Evolutionary conservation across 2,797 vertebrate genomes (phyloP), one percentile per base, ranked within the genome.

Genomic region (Pampus argenteus): DNA sequence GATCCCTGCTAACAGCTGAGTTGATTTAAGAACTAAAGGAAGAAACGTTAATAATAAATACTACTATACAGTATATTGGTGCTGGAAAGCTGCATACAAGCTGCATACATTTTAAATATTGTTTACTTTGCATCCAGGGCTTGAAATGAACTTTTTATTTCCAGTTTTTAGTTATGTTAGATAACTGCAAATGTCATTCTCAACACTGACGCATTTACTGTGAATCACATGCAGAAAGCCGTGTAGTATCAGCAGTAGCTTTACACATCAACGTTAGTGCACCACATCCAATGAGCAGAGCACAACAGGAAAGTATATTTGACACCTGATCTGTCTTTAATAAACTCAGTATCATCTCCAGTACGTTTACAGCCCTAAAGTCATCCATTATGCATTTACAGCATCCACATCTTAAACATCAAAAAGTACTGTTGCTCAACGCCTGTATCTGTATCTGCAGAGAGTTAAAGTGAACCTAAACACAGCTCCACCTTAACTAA

Each of bases 401-500:
- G 5, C 28, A 20, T 10, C 20, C 44, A 31, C 26, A 42, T 36
- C 49, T 47, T 59, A 44, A 15, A 26, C 10, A 54, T 42, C 9
- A 55, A 48, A 48, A 2, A 22, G 0, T 1, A 7, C 1, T 36
- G 17, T 60, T 69, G 34, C 15, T 9, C 9, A 85, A 68, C 38
- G 28, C 6, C 49, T 48, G 2, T 23, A 36, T 45, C 40, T 51
- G n/a, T 58, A 29, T 66, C 18, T 29, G 45, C 5, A 22, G 34
- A 40, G 48, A 66, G 25, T 22, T 66, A 17, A 44, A 60, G 40
- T 20, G 5, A 82, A 52, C 36, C 22, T 25, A 65, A 74, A 72
- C 71, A 8, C 60, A 60, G 31, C 75, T 45, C 65, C 75, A 66
- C 65, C 68, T 52, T 2, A 23, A 42, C 60, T 67, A 69, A 23